Base-by-base conservation (phyloP, 1,140 invertebrate genomes). In the Dinothrombium tinctorium region DNA sequence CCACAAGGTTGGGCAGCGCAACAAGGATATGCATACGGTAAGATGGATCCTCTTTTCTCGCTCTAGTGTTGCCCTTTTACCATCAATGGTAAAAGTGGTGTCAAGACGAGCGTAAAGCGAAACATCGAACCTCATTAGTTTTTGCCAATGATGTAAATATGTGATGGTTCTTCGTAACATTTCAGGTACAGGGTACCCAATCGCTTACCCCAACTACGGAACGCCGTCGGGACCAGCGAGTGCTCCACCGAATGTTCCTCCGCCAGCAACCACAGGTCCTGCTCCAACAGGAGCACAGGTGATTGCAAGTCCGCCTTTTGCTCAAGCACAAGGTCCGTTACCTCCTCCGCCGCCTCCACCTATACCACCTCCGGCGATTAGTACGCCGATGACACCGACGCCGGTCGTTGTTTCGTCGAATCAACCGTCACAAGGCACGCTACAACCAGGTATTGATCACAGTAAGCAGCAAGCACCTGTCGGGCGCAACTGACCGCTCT, bases 1-100 rank as follows among this genome's bases (percentile, higher is more conserved):
- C 37, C 37, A 22, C 42, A 23, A 22, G 37, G 37, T 26, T 41
- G 37, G 42, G 11, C 33, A 17, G 14, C n/a, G 19, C 12, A n/a
- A 22, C 21, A 38, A 7, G 4, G 5, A 7, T 38, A 38, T 14
- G 23, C n/a, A 20, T 38, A 38, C n/a, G 8, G 19, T 38, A 38
- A n/a, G n/a, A n/a, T n/a, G n/a, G n/a, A n/a, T n/a, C n/a, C n/a
- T n/a, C n/a, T n/a, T n/a, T 7, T 33, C 5, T 33, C 6, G 5
- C 19, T 33, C 7, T 8, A 7, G 7, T 15, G 5, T 14, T 8
- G 6, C 14, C n/a, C 5, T 14, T n/a, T 33, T 15, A 33, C 14
- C n/a, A 33, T 33, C 8, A 29, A 8, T 33, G n/a, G 32, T 19
- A n/a, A 15, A 8, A 15, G 19, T 8, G 32, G 32, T 19, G 32